Percentiles rank a stretch among this genome's conserved stretches.
Evolutionary conservation across 2,888 invertebrate genomes (phyloP).

Genomic region (Heliconius cydno): DNA sequence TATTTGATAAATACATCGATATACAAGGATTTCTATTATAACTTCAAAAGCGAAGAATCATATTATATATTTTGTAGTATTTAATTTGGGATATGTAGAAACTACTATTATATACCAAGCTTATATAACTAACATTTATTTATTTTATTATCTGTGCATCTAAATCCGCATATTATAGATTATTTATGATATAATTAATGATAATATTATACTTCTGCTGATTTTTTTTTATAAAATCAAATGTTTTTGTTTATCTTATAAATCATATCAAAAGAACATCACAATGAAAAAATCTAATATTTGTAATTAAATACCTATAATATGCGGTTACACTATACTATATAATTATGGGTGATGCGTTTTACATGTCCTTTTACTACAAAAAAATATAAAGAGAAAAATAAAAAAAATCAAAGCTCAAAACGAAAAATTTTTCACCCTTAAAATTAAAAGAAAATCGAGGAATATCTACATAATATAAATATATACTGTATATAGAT

Average conservation of each 20-base stretch:
- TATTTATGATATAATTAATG: background rate
- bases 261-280: too few species aligned
- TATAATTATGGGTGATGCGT: background rate
- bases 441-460: conserved; percentile 42
- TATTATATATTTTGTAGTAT: conserved; percentile 28
- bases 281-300: background rate
- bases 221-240: background rate
- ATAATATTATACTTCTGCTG: background rate
- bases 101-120: conserved; percentile 40
- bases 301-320: conserved; percentile 7
- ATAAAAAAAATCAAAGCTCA: background rate
- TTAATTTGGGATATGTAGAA: conserved; percentile 40
- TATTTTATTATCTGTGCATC: conserved; percentile 42
- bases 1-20: conserved; percentile 40
- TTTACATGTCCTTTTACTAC: background rate
- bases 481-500: conserved; percentile 32
- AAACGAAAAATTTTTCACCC: background rate
- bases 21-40: conserved; percentile 26
- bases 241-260: background rate
- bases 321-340: conserved; percentile 22
- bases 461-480: conserved; percentile 58
- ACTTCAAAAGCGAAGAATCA: conserved; percentile 40
- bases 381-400: background rate
- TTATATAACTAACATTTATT: conserved; percentile 43
- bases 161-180: conserved; percentile 29